Evolutionary conservation across 1,140 invertebrate species (phyloP).

Genomic region (Yoshiicerus persimilis): DNA sequence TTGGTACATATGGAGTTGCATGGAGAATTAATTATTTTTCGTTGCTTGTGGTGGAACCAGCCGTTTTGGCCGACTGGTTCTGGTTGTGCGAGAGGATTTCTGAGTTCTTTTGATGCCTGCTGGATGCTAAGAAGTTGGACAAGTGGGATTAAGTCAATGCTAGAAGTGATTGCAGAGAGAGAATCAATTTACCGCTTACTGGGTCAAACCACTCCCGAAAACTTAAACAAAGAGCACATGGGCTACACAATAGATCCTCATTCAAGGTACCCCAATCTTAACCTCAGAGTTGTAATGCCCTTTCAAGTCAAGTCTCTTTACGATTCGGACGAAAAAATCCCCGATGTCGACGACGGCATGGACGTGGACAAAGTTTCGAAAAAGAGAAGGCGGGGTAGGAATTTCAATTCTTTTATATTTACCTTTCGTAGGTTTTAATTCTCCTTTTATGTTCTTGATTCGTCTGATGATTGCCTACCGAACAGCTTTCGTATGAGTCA

Average conservation of each 20-base stretch:
- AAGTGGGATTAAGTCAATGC: conserved; percentile 64
- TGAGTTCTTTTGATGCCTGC: conserved; percentile 92
- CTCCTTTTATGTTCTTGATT: background rate
- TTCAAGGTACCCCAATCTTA: conserved; percentile 66
- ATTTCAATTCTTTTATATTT: background rate
- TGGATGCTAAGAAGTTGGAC: conserved; percentile 92
- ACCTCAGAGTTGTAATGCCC: conserved; percentile 62
- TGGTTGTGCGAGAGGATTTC: conserved; percentile 94
- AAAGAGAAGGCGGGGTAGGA: conserved; percentile 33
- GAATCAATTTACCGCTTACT: conserved; percentile 89
- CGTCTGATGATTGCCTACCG: background rate
- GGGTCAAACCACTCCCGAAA: conserved; percentile 95
- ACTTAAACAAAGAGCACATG: conserved; percentile 83
- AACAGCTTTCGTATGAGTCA: background rate
- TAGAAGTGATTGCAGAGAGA: conserved; percentile 87
- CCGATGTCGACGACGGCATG: conserved; percentile 51
- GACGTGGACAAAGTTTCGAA: conserved; percentile 39
- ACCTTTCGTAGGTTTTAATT: too few relatives aligned
- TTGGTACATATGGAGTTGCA: background rate
- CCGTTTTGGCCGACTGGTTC: conserved; percentile 58
- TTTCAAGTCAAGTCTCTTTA: conserved; percentile 62
- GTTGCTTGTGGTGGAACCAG: conserved; percentile 2
- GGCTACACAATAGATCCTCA: conserved; percentile 88
- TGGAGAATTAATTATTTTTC: background rate
- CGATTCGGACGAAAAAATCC: conserved; percentile 50